Evolutionary conservation across 2,797 vertebrate genomes (phyloP).

Genomic region (Streptopelia turtur): DNA sequence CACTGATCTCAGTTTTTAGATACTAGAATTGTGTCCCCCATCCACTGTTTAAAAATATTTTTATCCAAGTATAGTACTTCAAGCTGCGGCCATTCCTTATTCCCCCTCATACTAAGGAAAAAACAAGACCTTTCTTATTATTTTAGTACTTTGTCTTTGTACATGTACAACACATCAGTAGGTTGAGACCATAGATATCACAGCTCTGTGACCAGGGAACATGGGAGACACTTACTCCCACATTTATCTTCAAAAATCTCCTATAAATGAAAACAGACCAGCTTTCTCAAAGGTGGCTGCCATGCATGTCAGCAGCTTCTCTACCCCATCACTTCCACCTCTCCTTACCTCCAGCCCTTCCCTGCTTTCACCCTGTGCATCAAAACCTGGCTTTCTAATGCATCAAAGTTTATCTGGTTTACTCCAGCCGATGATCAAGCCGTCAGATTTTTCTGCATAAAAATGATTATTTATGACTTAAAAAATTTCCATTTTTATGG

Average conservation of each 20-base stretch:
- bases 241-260: background rate
- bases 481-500: background rate
- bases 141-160: background rate
- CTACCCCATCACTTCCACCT: background rate
- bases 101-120: background rate
- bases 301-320: fast-evolving
- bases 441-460: background rate
- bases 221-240: fast-evolving
- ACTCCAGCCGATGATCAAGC: background rate
- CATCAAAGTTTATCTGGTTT: background rate
- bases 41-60: background rate
- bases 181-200: background rate
- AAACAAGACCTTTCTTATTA: background rate
- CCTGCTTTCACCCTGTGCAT: fast-evolving
- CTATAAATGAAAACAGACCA: background rate
- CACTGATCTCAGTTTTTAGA: background rate
- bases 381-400: background rate
- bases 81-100: background rate
- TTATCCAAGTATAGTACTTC: background rate
- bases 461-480: background rate
- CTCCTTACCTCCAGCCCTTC: background rate
- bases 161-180: background rate
- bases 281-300: background rate
- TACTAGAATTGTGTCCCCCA: background rate
- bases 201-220: background rate